Conservation (phyloP, 1,140 invertebrate genomes). For the Cyrtorhinus lividipennis region DNA sequence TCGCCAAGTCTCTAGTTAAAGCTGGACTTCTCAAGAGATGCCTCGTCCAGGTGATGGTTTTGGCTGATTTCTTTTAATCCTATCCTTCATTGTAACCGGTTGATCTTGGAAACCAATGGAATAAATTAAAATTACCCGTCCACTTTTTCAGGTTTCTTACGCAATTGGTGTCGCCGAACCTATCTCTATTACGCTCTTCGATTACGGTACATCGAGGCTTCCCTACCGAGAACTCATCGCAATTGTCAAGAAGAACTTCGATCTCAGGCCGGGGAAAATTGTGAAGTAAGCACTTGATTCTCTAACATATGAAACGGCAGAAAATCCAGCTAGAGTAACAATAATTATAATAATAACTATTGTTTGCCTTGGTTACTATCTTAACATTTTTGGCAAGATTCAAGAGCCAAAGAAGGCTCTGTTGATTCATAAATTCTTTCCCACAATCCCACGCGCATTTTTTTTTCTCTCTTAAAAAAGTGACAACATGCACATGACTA, state of each 20-base stretch:
- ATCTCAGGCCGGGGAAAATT: constrained; percentile 91
- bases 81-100: background rate
- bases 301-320: too few species aligned
- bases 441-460: too few species aligned
- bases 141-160: constrained; percentile 46
- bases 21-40: constrained; percentile 47
- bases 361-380: too few species aligned
- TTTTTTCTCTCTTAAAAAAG: too few species aligned
- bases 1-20: constrained; percentile 53
- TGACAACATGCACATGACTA: too few species aligned
- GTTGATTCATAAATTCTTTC: too few species aligned
- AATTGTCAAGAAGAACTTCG: constrained; percentile 94
- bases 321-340: too few species aligned
- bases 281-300: constrained; percentile 77
- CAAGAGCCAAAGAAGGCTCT: too few species aligned
- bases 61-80: background rate
- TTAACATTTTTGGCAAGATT: too few species aligned
- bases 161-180: constrained; percentile 61
- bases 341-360: too few species aligned
- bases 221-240: constrained; percentile 75
- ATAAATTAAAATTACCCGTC: background rate
- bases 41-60: constrained; percentile 36
- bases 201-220: constrained; percentile 63
- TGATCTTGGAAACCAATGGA: background rate
- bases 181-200: constrained; percentile 52